Conservation (phyloP, 1,140 invertebrate genomes). For the Orius insidiosus region DNA sequence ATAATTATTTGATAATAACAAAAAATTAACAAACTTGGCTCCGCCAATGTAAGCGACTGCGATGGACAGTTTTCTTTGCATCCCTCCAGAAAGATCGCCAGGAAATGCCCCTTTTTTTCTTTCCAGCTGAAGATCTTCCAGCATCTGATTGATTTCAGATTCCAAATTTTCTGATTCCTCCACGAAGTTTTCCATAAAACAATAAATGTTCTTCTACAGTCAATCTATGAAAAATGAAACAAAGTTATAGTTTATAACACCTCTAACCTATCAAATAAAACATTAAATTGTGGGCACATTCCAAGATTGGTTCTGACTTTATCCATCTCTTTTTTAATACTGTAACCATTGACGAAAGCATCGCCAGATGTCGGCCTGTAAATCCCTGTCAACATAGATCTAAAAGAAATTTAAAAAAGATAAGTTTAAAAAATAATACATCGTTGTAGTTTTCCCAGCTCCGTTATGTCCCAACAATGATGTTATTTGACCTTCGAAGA, state of each 20-base stretch:
- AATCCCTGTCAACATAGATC: conserved; percentile 30
- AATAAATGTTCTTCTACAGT: conserved; percentile 75
- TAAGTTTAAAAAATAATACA: conserved; percentile 26
- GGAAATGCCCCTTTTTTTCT: conserved; percentile 31
- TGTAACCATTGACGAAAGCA: conserved; percentile 44
- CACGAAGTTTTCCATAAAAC: conserved; percentile 28
- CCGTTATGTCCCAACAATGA: conserved; percentile 69
- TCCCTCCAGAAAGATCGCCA: conserved; percentile 54
- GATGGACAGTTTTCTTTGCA: conserved; percentile 66
- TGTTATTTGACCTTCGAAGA: conserved; percentile 55
- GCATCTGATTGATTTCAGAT: conserved; percentile 28
- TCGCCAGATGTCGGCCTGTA: conserved; percentile 41
- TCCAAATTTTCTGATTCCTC: conserved; percentile 22
- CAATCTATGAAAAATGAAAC: conserved; percentile 31
- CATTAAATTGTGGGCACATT: conserved; percentile 88
- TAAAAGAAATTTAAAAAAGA: conserved; percentile 7
- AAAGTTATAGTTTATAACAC: neutral
- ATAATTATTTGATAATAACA: neutral
- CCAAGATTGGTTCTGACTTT: conserved; percentile 40
- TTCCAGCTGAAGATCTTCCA: conserved; percentile 33
- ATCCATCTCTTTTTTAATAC: conserved; percentile 35
- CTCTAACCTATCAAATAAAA: conserved; percentile 61
- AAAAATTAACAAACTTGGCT: conserved; percentile 26
- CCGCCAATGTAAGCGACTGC: conserved; percentile 58
- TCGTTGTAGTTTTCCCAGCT: conserved; percentile 77